Evolutionary conservation across 2,888 invertebrate genomes (phyloP), one percentile per base, ranked within the genome.

Genomic region (Nephrotoma guestfalica): DNA sequence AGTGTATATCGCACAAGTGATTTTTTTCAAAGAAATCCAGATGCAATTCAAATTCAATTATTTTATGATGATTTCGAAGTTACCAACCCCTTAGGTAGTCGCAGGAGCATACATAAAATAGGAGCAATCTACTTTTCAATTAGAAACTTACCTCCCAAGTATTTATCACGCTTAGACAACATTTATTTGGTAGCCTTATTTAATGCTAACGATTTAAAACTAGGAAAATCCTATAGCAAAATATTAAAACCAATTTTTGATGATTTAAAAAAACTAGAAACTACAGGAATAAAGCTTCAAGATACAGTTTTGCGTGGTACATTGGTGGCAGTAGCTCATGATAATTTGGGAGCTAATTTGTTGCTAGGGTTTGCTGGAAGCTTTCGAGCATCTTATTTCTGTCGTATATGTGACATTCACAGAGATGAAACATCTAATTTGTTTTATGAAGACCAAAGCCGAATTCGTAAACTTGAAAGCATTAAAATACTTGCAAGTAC

Each of bases 311-410:
- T 86, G 42, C 15, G 57, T 57, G 86, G 83, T 6, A 42, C 30
- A 5, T 45, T 86, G 2, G 83, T 86, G 11, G 41, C 6, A 30
- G 6, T 87, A 2, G n/a, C 15, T 43, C 86, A 86, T 83, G 87
- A 87, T 42, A 87, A 87, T 71, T 86, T 87, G 41, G 87, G 86
- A 30, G 87, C n/a, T 11, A 87, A 87, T 83, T 85, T n/a, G 41
- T 18, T 41, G 3, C 42, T 86, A 6, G 86, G 86, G 6, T 87
- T 86, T 83, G 15, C 47, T 6, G 11, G 86, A 84, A 86, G 43
- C 11, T 87, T 87, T 83, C 15, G 47, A 6, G 47, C 84, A 2
- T 86, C 43, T 30, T 86, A 83, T 41, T 87, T 86, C 57, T 87
- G 47, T 47, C 57, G 84, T 15, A 57, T 86, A 41, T 86, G 87